These are phyloP conservation scores for Andinoacara biseriatus DNA, from an alignment of 2,113 vertebrate genomes.

Conservation along the genomic window DNA sequence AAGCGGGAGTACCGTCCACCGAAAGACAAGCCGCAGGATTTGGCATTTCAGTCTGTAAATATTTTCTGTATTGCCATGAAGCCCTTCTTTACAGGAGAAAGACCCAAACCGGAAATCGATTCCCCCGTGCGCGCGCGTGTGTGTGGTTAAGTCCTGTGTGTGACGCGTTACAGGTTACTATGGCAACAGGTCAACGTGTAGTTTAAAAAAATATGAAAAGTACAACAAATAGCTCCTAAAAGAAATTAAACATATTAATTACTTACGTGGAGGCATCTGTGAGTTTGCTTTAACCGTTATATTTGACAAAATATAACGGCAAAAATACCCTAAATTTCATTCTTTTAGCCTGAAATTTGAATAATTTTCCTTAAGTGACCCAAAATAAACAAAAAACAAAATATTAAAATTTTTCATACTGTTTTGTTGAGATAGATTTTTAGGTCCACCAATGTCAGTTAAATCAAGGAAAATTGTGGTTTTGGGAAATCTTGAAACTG, in stretches of 20 bases:
- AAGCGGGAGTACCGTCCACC: neutral
- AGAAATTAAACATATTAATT: too few species aligned
- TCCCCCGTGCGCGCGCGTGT: neutral
- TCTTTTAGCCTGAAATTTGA: too few species aligned
- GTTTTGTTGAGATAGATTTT: neutral
- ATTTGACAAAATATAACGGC: too few species aligned
- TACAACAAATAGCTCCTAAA: neutral
- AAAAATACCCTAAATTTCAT: too few species aligned
- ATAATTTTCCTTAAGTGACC: neutral
- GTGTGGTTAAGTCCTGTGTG: conserved; percentile 52
- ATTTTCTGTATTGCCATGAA: neutral
- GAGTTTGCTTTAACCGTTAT: neutral
- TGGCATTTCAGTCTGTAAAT: neutral
- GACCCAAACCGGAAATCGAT: conserved; percentile 35
- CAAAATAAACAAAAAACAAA: neutral
- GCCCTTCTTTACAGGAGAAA: neutral
- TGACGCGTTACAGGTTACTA: conserved; percentile 82
- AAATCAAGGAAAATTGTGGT: neutral
- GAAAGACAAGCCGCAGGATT: neutral
- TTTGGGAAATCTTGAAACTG: neutral
- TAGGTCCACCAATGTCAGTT: neutral
- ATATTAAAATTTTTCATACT: neutral
- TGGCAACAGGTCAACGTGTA: conserved; percentile 65
- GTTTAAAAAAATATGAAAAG: neutral
- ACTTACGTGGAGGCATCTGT: neutral